Base-by-base conservation (phyloP, 2,113 vertebrate genomes). In the Capricornis sumatraensis region DNA sequence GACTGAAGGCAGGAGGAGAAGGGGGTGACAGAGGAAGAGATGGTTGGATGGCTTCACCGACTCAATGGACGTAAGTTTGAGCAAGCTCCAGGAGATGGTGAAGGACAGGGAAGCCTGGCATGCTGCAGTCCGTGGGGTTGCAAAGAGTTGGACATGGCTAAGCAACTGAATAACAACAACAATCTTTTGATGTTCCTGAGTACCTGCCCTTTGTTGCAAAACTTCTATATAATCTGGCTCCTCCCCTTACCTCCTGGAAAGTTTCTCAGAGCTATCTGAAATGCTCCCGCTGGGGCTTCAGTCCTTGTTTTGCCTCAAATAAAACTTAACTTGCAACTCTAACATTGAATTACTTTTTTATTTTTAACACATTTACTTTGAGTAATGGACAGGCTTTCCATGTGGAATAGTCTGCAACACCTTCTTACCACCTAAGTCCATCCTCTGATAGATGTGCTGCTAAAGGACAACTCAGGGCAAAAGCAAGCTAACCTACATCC, bases 301-400 rank as follows among this genome's bases (percentile, higher is more conserved):
- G 71, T 76, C 71, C 36, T 25, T 43, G 36, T 76, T 76, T 43
- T 76, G 21, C 36, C 36, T 43, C 71, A 76, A 43, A 76, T 43
- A 76, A 76, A 76, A 43, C 71, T 76, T 76, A 76, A 76, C 36
- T 76, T 76, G 71, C 71, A 43, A 43, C 21, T 76, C 71, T 76
- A 23, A 43, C 23, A 76, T 14, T 27, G 6, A 43, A 13, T 76
- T 43, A 43, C 12, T 40, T 40, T 74, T 74, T 67, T 71, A 36
- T n/a, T 36, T 40, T 43, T 40, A 76, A 76, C 30, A 95, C 53
- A 76, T 96, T 96, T 78, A 58, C 89, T 93, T 96, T 67, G 81
- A 93, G 83, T 64, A 67, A 74, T 7, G 82, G 89, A 14, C 81
- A 95, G n/a, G 50, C 11, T 86, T 94, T 94, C 57, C 79, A 36